A percentile compares a stretch with the other conserved stretches of the same genome.
Evolutionary conservation across 2,113 vertebrate genomes (phyloP).

Genomic region (Aptenodytes patagonicus): DNA sequence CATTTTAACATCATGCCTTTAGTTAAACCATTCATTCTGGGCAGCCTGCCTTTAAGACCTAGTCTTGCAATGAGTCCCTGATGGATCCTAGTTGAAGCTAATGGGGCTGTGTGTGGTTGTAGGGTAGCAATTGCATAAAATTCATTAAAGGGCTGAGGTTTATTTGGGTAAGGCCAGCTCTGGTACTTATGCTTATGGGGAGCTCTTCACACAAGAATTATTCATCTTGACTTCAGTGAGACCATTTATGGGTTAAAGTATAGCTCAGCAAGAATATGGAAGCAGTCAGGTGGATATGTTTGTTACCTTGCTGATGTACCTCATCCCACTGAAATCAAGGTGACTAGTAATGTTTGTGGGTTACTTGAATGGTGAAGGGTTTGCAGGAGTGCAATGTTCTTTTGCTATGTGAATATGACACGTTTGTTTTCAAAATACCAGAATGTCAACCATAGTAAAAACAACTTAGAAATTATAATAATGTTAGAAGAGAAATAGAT

Average conservation of each 20-base stretch:
- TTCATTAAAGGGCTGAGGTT: background rate
- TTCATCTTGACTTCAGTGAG: background rate
- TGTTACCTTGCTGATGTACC: background rate
- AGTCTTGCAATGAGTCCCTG: constrained; percentile 10
- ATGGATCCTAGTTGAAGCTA: background rate
- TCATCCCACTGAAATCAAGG: background rate
- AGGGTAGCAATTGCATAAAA: background rate
- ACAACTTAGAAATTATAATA: background rate
- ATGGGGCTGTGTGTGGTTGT: background rate
- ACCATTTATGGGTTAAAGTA: background rate
- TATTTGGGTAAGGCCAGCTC: background rate
- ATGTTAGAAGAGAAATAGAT: background rate
- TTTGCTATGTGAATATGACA: background rate
- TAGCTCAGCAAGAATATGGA: background rate
- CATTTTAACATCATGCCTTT: constrained; percentile 46
- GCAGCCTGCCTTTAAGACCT: constrained; percentile 18
- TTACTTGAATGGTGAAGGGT: background rate
- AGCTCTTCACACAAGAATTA: background rate
- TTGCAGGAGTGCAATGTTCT: background rate
- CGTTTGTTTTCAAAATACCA: background rate
- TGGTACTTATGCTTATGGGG: background rate
- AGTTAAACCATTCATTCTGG: constrained; percentile 26
- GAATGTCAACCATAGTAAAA: background rate
- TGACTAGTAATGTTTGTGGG: background rate
- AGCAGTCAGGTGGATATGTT: background rate